Evolutionary conservation across 2,888 invertebrate genomes (phyloP).

Genomic region (Eupithecia centaureata): DNA sequence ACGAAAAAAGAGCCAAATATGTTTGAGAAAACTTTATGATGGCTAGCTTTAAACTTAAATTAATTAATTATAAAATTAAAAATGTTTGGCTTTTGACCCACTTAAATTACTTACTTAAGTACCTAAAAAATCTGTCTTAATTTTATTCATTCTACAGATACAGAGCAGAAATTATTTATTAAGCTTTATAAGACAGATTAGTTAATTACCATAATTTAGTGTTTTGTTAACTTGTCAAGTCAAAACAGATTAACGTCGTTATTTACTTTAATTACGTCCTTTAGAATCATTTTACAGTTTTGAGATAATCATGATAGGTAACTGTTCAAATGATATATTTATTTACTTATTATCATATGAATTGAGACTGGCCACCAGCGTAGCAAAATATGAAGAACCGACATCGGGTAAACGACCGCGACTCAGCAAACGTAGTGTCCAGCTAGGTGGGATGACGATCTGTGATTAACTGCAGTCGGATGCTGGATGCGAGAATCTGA

Average conservation of each 20-base stretch:
- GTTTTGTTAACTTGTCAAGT: conserved; percentile 17
- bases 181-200: background rate
- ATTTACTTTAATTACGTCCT: conserved; percentile 20
- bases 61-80: too few species aligned
- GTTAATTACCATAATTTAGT: background rate
- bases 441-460: too few species aligned
- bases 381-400: too few species aligned
- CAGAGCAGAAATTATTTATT: conserved; percentile 14
- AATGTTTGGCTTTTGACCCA: background rate
- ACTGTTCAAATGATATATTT: conserved; percentile 5
- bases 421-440: too few species aligned
- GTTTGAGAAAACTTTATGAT: background rate
- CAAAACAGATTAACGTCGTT: conserved; percentile 9
- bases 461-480: too few species aligned
- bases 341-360: background rate
- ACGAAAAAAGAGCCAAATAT: background rate
- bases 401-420: too few species aligned
- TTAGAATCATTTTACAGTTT: conserved; percentile 2
- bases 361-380: too few species aligned
- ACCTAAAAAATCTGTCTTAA: too few species aligned
- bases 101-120: background rate
- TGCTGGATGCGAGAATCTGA: too few species aligned
- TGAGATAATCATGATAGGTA: background rate
- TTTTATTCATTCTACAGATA: background rate
- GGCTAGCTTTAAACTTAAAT: background rate